Base-by-base conservation (phyloP, 2,797 vertebrate genomes). In the Momotus momota region DNA sequence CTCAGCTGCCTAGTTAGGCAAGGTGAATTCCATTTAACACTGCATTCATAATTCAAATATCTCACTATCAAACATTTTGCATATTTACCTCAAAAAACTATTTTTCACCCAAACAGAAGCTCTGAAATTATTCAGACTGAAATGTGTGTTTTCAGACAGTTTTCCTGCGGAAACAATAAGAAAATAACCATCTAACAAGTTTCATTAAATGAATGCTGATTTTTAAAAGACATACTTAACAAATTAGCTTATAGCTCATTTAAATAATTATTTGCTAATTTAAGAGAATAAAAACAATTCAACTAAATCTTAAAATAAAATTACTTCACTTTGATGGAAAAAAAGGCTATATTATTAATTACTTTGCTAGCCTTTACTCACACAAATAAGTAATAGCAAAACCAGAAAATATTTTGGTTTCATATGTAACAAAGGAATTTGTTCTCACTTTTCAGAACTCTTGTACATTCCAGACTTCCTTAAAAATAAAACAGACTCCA, bases 1-100 rank as follows among this genome's bases (percentile, higher is more conserved):
- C 35, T 35, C 26, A 66, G 33, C 20, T 22, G 31, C 12, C 2
- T 1, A 10, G 11, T 8, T 74, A 33, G 57, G 25, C 0, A 0
- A 2, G 9, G 11, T 9, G 21, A 64, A 11, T 61, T 84, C 57
- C 70, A 9, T n/a, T 65, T 25, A 41, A 70, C 5, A n/a, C 20
- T 7, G 10, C 19, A 22, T 5, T 26, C 14, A 41, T 43, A 58
- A 84, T 43, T 58, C 38, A 35, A 55, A 16, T 6, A 29, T 7
- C 55, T 75, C 77, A 51, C n/a, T 33, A 62, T 7, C 11, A 88
- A 72, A 72, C 22, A 51, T 33, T 81, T 48, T 2, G 6, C 7
- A 7, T 38, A 35, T 18, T 78, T n/a, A 55, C 46, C 60, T 69
- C 20, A 48, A 66, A 75, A 61, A 35, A 1, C 3, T 26, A 18